Base-by-base conservation (phyloP, 2,797 vertebrate genomes). In the Ctenochaetus hawaiiensis region DNA sequence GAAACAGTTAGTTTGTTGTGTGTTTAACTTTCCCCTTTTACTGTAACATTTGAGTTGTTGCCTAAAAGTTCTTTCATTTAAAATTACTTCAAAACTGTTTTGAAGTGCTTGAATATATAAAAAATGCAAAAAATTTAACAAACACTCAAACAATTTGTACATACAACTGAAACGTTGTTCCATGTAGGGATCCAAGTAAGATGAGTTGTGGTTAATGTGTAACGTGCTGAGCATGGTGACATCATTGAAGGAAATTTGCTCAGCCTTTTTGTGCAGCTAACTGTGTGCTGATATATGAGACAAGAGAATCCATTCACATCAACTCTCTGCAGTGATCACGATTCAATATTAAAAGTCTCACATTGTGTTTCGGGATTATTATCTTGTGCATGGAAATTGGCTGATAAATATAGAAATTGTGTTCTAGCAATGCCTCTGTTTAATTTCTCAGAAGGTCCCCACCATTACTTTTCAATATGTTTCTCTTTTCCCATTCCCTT, bases 331-430 rank as follows among this genome's bases (percentile, higher is more conserved):
- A 66, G 57, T 34, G 51, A 81, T 67, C 54, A 57, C 23, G 63
- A 72, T 22, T 34, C 6, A 57, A n/a, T 54, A 54, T 64, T 60
- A 67, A 78, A 75, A 63, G 80, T 34, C 75, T 65, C 39, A 44
- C 49, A 53, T 57, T 60, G 13, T 26, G 37, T 61, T 77, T 34
- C 26, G 8, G 56, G 37, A 60, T 67, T 14, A 57, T 65, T 49
- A 75, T 73, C 22, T 63, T 37, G 53, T 71, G 18, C 14, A 22
- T 59, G 39, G 41, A 60, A 67, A 75, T 23, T 62, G n/a, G 17
- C 58, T 48, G 57, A 49, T 62, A 43, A 62, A 56, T 67, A 64
- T 8, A 37, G 16, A 52, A 61, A 61, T n/a, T 51, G 34, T 17
- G 8, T 9, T 58, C 52, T 13, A 41, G 23, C 37, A 23, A 20